Percentiles rank a stretch among this genome's conserved stretches.
These are phyloP conservation scores for Falco novaeseelandiae DNA, from an alignment of 2,797 vertebrate genomes.

Conservation along the genomic window DNA sequence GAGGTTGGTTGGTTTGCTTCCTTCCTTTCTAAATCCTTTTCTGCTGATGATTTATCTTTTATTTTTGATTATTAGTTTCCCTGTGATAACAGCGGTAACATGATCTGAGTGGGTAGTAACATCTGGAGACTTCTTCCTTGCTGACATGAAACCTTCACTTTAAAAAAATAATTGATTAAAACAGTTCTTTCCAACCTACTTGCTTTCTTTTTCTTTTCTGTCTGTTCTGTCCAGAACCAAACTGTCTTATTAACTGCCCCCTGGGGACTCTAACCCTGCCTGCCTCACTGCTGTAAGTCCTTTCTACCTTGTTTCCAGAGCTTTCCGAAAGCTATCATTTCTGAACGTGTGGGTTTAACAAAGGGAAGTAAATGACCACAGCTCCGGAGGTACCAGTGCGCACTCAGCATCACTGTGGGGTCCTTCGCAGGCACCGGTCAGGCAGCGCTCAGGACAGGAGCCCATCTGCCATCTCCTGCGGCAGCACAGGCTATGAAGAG, in stretches of 20 bases:
- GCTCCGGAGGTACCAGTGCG: fast-evolving
- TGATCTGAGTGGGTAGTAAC: conserved; percentile 48
- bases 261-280: conserved; percentile 98
- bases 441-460: neutral
- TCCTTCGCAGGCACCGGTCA: neutral
- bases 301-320: conserved; percentile 80
- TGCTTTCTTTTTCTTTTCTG: conserved; percentile 83
- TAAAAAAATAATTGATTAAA: conserved; percentile 52
- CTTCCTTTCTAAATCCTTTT: conserved; percentile 44
- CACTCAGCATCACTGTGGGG: neutral
- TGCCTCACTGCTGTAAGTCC: conserved; percentile 97
- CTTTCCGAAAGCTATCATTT: neutral
- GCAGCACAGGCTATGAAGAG: neutral
- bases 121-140: conserved; percentile 23
- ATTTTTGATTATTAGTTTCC: conserved; percentile 20
- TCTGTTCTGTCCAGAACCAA: conserved; percentile 95
- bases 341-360: neutral
- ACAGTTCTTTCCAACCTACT: conserved; percentile 76
- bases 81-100: conserved; percentile 27
- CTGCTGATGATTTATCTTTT: conserved; percentile 17
- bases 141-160: conserved; percentile 52
- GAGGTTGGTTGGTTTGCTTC: neutral
- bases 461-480: neutral
- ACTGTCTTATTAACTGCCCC: conserved; percentile 99
- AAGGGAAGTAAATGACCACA: neutral